Percentiles rank a stretch among this genome's conserved stretches.
Evolutionary conservation across 2,888 invertebrate species (phyloP).

Genomic region (Halocaridina rubra): DNA sequence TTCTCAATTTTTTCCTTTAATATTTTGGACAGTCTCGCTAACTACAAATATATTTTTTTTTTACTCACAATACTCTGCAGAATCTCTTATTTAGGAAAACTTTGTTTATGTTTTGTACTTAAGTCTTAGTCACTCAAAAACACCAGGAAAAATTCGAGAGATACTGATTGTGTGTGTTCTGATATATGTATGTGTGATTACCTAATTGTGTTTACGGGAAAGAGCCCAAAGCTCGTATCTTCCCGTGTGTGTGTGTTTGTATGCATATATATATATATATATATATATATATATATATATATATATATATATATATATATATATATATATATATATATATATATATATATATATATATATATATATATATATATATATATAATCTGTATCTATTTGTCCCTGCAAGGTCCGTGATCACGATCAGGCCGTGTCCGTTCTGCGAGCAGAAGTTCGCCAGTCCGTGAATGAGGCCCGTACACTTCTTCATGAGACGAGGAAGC

Average conservation of each 20-base stretch:
- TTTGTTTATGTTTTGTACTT: too few relatives aligned
- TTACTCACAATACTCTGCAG: too few relatives aligned
- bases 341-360: background rate
- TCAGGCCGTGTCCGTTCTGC: slow-evolving; percentile 56
- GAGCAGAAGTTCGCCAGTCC: slow-evolving; percentile 53
- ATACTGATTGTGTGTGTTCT: too few relatives aligned
- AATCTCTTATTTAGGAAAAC: too few relatives aligned
- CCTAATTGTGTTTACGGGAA: too few relatives aligned
- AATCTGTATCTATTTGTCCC: background rate
- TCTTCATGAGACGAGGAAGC: slow-evolving; percentile 57
- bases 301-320: background rate
- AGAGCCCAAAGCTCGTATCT: too few relatives aligned
- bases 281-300: background rate
- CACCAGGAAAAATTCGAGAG: too few relatives aligned
- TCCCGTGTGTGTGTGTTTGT: background rate
- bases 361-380: background rate
- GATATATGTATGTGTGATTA: too few relatives aligned
- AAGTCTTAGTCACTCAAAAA: too few relatives aligned
- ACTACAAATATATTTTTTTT: too few relatives aligned
- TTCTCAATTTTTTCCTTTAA: too few relatives aligned
- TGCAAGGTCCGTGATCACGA: slow-evolving; percentile 60
- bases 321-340: background rate
- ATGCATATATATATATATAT: background rate
- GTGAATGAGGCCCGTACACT: slow-evolving; percentile 55
- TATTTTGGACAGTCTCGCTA: too few relatives aligned